Base-by-base conservation (phyloP, 2,113 vertebrate species). In the Stercorarius parasiticus region DNA sequence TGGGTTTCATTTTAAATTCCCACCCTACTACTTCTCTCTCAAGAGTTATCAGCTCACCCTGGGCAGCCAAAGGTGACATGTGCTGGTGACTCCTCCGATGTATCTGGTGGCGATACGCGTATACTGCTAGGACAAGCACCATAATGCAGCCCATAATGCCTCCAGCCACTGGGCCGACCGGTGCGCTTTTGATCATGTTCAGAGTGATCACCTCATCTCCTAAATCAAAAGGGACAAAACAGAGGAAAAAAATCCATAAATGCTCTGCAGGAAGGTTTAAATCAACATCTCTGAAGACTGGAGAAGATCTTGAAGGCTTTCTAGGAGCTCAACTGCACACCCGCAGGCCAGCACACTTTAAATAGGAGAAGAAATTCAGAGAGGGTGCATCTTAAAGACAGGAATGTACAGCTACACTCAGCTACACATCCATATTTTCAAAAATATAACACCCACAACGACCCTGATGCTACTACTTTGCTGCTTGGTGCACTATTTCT, bases 61-160 rank as follows among this genome's bases (percentile, higher is more conserved):
- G 99, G 4, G 99, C 99, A 18, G 99, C 99, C 83, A 99, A 98
- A 10, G 99, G 99, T 12, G 99, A 99, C 99, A 99, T 99, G 94
- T 99, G 99, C 98, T 99, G 99, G 95, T 99, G 99, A 4, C 99
- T 99, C 62, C 99, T 98, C 52, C 99, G 98, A 84, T 99, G 99
- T 67, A 99, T 99, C 98, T 99, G 99, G 90, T 99, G 99, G 56
- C 99, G 98, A 96, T 99, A 99, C 0, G 99, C 99, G 5, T 99
- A 99, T 53, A 99, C 99, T 0, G 99, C 99, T 43, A 99, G 98
- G 82, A 99, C 99, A 62, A 99, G 97, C 82, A 99, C 99, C 99
- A 99, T 99, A 87, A 99, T 99, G 91, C 99, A 99, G 82, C 99
- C 99, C 99, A 99, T 99, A 65, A 99, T 99, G 26, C 99, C 99